Conservation (phyloP, 2,888 invertebrate species). For the Vannuccia rotundouncinata region DNA sequence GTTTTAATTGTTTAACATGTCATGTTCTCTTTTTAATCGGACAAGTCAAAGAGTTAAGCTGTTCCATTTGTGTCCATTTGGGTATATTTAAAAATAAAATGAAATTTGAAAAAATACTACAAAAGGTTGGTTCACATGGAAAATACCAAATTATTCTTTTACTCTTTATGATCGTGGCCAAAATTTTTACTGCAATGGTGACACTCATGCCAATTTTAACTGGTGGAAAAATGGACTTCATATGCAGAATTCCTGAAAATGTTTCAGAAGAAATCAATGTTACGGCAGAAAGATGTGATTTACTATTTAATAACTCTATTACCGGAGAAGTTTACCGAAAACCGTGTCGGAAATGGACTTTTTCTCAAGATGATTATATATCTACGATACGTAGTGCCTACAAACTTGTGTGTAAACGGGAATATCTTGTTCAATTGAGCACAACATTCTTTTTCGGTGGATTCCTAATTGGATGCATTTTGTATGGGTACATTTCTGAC, state of each 20-base stretch:
- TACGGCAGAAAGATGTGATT: not conserved
- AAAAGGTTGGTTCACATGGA: not conserved
- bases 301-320: not conserved
- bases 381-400: not conserved
- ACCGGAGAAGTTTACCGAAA: not conserved
- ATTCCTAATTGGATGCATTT: conserved; percentile 44
- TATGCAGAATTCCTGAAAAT: not conserved
- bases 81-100: no score
- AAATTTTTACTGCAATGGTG: conserved; percentile 22
- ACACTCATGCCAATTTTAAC: conserved; percentile 24
- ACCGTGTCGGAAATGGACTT: conserved; percentile 19
- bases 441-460: conserved; percentile 46
- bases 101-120: conserved; percentile 7
- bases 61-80: no score
- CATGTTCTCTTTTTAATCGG: no score
- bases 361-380: not conserved
- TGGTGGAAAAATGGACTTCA: conserved; percentile 4
- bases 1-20: no score
- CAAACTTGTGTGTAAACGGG: conserved; percentile 44
- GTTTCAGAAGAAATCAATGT: not conserved
- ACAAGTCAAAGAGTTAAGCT: no score
- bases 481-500: conserved; percentile 46
- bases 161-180: conserved; percentile 29
- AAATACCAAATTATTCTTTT: conserved; percentile 12
- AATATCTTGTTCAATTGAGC: conserved; percentile 43